Conservation (phyloP, 2,888 invertebrate species). For the Ennomos fuscantarius region DNA sequence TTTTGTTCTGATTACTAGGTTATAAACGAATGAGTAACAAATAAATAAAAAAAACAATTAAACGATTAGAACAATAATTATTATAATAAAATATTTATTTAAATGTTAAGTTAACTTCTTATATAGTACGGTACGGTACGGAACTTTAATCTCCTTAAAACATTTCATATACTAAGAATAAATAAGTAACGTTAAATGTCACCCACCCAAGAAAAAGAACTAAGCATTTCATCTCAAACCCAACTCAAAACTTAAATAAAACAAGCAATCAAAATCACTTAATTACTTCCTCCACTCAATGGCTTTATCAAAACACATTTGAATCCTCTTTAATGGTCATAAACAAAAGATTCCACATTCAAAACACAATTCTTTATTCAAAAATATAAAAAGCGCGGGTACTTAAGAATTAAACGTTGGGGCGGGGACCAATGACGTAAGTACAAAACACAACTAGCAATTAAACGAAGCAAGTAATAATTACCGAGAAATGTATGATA, state of each 20-base stretch:
- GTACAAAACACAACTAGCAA: constrained; percentile 72
- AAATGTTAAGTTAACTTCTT: too few species aligned
- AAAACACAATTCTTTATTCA: constrained; percentile 57
- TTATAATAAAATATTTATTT: too few species aligned
- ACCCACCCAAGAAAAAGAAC: constrained; percentile 9
- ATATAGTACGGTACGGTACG: too few species aligned
- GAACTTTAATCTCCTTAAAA: too few species aligned
- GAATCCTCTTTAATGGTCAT: constrained; percentile 67
- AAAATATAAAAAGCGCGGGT: constrained; percentile 40
- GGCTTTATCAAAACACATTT: constrained; percentile 66
- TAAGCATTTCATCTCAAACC: constrained; percentile 19
- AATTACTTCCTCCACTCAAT: constrained; percentile 73
- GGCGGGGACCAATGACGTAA: constrained; percentile 73
- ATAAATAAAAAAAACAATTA: too few species aligned
- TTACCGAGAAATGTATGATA: constrained; percentile 57
- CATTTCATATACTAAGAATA: too few species aligned
- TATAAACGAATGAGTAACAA: too few species aligned
- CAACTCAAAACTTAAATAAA: constrained; percentile 28
- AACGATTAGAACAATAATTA: too few species aligned
- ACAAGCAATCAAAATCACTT: constrained; percentile 56
- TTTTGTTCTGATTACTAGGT: too few species aligned
- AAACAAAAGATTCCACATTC: constrained; percentile 65
- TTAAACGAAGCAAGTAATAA: constrained; percentile 71
- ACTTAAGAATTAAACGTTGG: constrained; percentile 51
- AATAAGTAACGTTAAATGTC: constrained; percentile 1